Percentiles rank a stretch among this genome's conserved stretches.
phyloP scores from a whole-genome alignment of 2,888 invertebrate genomes.

The Mayetiola destructor region DNA sequence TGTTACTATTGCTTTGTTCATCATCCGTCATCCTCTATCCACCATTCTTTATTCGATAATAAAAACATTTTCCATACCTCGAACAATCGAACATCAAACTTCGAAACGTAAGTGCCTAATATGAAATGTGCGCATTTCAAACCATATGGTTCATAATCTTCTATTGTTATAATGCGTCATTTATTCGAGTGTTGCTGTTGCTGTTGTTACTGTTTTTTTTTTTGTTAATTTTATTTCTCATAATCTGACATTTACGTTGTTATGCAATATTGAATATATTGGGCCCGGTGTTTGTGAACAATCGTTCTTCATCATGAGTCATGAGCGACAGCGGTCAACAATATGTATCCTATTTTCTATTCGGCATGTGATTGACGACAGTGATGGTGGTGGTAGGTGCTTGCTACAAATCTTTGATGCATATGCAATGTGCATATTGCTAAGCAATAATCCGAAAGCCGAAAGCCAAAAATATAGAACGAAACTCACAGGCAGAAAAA shows the following conservation, averaged over 20 bases:
- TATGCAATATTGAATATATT: conserved; percentile 6
- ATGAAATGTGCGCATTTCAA: conserved; percentile 7
- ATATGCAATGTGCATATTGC: not conserved
- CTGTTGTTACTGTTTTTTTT: not conserved
- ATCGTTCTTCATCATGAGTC: conserved; percentile 6
- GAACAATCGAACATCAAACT: no score
- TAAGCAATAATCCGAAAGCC: not conserved
- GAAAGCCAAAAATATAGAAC: not conserved
- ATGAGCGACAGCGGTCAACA: conserved; percentile 12
- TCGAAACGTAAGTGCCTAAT: conserved; percentile 8
- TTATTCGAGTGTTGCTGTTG: no score
- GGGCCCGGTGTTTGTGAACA: not conserved
- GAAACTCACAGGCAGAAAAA: not conserved
- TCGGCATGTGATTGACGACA: not conserved
- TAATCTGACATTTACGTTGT: conserved; percentile 8
- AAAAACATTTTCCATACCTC: no score
- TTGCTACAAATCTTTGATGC: not conserved
- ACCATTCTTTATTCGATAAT: no score
- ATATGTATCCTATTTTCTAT: not conserved
- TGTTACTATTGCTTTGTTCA: not conserved
- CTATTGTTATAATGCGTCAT: conserved; percentile 1
- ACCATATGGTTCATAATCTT: conserved; percentile 13
- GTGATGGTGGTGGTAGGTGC: not conserved
- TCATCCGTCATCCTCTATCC: no score
- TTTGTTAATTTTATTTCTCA: not conserved